Percentiles rank a stretch among this genome's conserved stretches.
phyloP scores from a whole-genome alignment of 2,113 vertebrate genomes.

The Ochotona curzoniae region DNA sequence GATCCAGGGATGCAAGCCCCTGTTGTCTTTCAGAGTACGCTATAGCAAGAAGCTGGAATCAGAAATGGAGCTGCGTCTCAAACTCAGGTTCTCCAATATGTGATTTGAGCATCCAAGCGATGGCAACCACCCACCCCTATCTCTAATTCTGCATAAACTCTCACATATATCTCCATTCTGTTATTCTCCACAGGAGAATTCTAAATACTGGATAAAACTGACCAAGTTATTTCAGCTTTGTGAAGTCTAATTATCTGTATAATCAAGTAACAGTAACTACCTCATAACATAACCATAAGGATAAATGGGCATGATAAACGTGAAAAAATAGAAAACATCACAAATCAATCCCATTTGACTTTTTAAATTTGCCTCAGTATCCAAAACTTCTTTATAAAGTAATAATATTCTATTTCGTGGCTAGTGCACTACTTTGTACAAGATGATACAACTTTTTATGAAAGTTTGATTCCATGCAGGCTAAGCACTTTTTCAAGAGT shows the following conservation, averaged over 20 bases:
- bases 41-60: no score
- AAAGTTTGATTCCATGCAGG: not conserved
- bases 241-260: conserved; percentile 2
- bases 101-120: no score
- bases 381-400: not conserved
- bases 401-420: no score
- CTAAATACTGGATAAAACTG: not conserved
- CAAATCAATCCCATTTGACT: not conserved
- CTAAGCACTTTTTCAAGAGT: not conserved
- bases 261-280: not conserved
- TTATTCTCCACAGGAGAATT: not conserved
- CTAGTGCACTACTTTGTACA: not conserved
- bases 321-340: conserved; percentile 4
- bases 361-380: not conserved
- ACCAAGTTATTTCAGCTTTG: conserved; percentile 16
- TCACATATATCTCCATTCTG: not conserved
- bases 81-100: no score
- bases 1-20: no score
- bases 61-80: no score
- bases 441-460: not conserved
- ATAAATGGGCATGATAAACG: conserved; percentile 42
- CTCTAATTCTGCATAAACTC: not conserved
- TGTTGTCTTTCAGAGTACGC: no score
- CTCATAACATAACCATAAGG: not conserved
- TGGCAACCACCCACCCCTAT: no score